Evolutionary conservation across 2,888 invertebrate genomes (phyloP).

Genomic region (Himalopsyche tibetana): DNA sequence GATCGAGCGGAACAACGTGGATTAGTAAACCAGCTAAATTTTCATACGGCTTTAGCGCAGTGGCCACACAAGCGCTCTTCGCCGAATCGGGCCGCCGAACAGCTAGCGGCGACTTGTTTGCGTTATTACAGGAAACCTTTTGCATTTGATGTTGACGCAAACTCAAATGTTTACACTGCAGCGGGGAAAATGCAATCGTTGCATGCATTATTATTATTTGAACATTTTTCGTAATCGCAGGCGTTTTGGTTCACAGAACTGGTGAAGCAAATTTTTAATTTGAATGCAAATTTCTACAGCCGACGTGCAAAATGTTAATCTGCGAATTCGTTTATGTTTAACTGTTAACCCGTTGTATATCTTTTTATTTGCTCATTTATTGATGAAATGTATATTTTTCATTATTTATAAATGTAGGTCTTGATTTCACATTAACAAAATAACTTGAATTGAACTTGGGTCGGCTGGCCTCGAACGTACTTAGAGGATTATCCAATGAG

Average conservation of each 20-base stretch:
- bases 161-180: slow-evolving; percentile 24
- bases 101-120: slow-evolving; percentile 35
- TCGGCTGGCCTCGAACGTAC: too few relatives aligned
- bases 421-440: too few relatives aligned
- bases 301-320: not conserved
- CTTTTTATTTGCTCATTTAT: too few relatives aligned
- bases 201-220: slow-evolving; percentile 42
- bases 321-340: not conserved
- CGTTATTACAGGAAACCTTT: slow-evolving; percentile 29
- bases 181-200: slow-evolving; percentile 9
- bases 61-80: not conserved
- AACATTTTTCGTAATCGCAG: slow-evolving; percentile 32
- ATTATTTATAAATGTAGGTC: too few relatives aligned
- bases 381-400: too few relatives aligned
- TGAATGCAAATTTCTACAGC: slow-evolving; percentile 9
- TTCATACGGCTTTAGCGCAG: not conserved
- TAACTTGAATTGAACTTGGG: too few relatives aligned
- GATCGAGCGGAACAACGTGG: not conserved
- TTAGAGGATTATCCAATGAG: too few relatives aligned
- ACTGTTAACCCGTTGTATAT: too few relatives aligned
- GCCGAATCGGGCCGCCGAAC: not conserved
- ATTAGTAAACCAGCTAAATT: not conserved
- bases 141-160: slow-evolving; percentile 2
- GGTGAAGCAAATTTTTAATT: slow-evolving; percentile 15
- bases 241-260: not conserved